phyloP scores from a whole-genome alignment of 1,140 invertebrate genomes.

The Spodoptera litura region DNA sequence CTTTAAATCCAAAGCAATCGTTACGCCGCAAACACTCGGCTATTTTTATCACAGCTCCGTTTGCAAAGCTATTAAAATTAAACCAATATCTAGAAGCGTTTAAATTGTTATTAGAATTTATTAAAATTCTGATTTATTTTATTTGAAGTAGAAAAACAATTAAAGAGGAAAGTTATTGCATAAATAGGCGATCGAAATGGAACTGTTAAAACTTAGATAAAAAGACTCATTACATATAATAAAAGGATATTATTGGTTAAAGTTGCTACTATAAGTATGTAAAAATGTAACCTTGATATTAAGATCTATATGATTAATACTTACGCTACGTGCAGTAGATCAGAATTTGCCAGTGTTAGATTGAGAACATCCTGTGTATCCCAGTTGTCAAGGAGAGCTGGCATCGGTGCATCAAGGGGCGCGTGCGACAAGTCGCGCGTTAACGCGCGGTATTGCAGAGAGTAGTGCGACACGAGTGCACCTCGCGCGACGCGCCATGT shows the following conservation, averaged over 20 bases:
- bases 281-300: too few species aligned
- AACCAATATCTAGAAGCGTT: too few species aligned
- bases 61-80: not conserved
- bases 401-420: slow-evolving; percentile 74
- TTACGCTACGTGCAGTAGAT: slow-evolving; percentile 80
- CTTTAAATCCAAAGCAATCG: slow-evolving; percentile 38
- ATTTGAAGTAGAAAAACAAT: too few species aligned
- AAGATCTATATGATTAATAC: slow-evolving; percentile 2
- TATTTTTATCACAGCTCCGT: slow-evolving; percentile 16
- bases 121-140: too few species aligned
- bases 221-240: too few species aligned
- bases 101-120: too few species aligned
- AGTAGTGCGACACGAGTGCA: slow-evolving; percentile 77
- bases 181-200: too few species aligned
- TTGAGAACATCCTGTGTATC: slow-evolving; percentile 76
- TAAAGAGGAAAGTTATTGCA: too few species aligned
- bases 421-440: slow-evolving; percentile 67
- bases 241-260: too few species aligned
- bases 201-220: too few species aligned
- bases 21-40: not conserved
- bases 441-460: slow-evolving; percentile 74
- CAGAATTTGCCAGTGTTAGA: slow-evolving; percentile 76
- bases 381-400: slow-evolving; percentile 76
- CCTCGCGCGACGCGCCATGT: slow-evolving; percentile 76
- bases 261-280: too few species aligned